phyloP scores from a whole-genome alignment of 1,140 invertebrate genomes.

The Conus betulinus region DNA sequence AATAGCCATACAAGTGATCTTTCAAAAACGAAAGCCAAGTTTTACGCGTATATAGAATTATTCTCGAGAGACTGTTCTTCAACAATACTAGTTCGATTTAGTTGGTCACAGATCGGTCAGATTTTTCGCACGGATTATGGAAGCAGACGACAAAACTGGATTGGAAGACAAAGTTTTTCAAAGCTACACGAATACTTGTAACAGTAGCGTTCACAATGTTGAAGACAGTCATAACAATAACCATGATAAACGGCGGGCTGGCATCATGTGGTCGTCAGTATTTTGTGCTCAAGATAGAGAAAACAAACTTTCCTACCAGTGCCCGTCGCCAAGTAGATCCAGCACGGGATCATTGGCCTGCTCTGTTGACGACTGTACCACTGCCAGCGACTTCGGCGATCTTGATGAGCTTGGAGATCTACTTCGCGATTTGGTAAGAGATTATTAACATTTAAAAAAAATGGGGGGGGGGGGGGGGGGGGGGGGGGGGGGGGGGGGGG shows the following conservation, averaged over 20 bases:
- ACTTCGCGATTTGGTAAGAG: not conserved
- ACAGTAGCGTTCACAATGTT: slow-evolving; percentile 1
- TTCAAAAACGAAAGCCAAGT: not conserved
- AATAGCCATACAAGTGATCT: not conserved
- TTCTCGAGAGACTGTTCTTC: no score
- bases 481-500: no score
- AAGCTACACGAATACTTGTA: not conserved
- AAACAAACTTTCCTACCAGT: not conserved
- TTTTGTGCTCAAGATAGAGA: not conserved
- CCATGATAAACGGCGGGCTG: not conserved
- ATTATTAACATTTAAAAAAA: no score
- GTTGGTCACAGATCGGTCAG: not conserved
- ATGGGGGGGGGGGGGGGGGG: not conserved
- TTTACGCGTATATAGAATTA: no score
- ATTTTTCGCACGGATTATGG: not conserved
- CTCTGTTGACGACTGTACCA: not conserved
- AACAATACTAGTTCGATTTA: not conserved
- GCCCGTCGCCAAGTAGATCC: slow-evolving; percentile 1
- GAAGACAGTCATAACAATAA: not conserved
- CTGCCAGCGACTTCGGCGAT: not conserved
- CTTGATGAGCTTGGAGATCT: slow-evolving; percentile 11
- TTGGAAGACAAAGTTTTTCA: not conserved
- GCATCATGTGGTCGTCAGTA: not conserved
- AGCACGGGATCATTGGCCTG: not conserved
- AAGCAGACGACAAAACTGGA: slow-evolving; percentile 23